Base-by-base conservation (phyloP, 2,113 vertebrate genomes). In the Sclerurus mexicanus region DNA sequence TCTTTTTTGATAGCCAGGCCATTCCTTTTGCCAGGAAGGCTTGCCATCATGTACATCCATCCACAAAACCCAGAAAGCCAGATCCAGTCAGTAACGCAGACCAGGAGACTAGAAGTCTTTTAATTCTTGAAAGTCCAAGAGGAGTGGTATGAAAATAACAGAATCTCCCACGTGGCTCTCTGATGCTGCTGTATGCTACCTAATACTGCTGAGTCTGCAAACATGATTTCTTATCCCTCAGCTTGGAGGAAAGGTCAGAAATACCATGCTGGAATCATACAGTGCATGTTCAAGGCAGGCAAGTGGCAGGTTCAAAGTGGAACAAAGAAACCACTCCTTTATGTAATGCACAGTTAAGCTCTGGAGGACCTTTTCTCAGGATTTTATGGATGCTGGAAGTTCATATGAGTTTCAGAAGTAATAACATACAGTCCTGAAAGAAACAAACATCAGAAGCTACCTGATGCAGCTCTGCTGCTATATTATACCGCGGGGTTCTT, bases 301-400 rank as follows among this genome's bases (percentile, higher is more conserved):
- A 71, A 80, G 79, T 84, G 86, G 72, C 55, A 84, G 24, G 89
- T 92, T 95, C 64, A 84, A 95, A 92, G 73, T 16, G 35, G 35
- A 75, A 64, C 12, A 3, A 84, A 90, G 60, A 74, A 92, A 88
- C 31, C 50, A 42, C 63, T 86, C 21, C 46, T 84, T 74, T 74
- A 83, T 35, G 27, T 39, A 84, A 50, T 46, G 39, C 39, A 52
- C 31, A 21, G 25, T 62, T 92, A n/a, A 72, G 53, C 55, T 81
- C 60, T 56, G 73, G 63, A 89, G 55, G 67, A 44, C 27, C 8
- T 91, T 93, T 89, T 42, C 52, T 87, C 27, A 6, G 33, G 37
- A 59, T 78, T 81, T 78, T 75, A n/a, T 42, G 56, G 12, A 11
- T 89, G 10, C 39, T 72, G 44, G 39, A 91, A 75, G 7, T 59